These are phyloP conservation scores for Drosophila obscura DNA, from an alignment of 1,140 invertebrate species.

Conservation along the genomic window DNA sequence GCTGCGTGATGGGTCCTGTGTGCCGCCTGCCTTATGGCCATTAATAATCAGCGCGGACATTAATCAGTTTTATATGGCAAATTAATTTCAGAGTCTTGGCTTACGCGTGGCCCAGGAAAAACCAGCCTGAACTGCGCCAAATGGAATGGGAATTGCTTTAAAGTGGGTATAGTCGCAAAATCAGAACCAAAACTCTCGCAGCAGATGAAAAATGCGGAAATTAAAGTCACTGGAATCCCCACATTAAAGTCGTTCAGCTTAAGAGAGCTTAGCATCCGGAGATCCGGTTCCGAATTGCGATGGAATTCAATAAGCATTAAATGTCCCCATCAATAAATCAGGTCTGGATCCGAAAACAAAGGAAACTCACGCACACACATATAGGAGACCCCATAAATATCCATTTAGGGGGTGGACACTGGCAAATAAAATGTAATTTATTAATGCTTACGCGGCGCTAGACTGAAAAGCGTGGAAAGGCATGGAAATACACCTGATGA, in stretches of 20 bases:
- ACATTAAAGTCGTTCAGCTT: slow-evolving; percentile 21
- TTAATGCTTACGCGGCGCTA: slow-evolving; percentile 34
- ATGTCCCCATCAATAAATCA: slow-evolving; percentile 42
- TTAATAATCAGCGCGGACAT: slow-evolving; percentile 61
- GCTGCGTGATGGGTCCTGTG: slow-evolving; percentile 1
- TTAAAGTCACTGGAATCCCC: too few species aligned
- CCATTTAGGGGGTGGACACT: slow-evolving; percentile 51
- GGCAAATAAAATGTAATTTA: slow-evolving; percentile 54
- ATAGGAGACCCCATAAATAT: slow-evolving; percentile 57
- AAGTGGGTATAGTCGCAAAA: slow-evolving; percentile 24
- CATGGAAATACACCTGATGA: slow-evolving; percentile 14
- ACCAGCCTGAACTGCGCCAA: slow-evolving; percentile 1
- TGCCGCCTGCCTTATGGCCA: slow-evolving; percentile 27
- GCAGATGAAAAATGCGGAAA: too few species aligned
- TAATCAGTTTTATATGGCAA: slow-evolving; percentile 75
- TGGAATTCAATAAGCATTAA: slow-evolving; percentile 36
- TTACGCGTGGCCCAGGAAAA: neutral
- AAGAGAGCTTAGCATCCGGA: slow-evolving; percentile 10
- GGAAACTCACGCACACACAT: neutral
- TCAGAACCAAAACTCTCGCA: neutral
- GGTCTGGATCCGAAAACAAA: neutral
- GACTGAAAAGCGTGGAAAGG: slow-evolving; percentile 7
- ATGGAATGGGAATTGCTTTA: slow-evolving; percentile 22
- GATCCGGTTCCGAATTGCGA: neutral
- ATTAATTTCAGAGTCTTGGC: slow-evolving; percentile 62